Percentiles rank a stretch among this genome's conserved stretches.
Evolutionary conservation across 2,113 vertebrate species (phyloP).

Genomic region (Eubucco bourcierii): DNA sequence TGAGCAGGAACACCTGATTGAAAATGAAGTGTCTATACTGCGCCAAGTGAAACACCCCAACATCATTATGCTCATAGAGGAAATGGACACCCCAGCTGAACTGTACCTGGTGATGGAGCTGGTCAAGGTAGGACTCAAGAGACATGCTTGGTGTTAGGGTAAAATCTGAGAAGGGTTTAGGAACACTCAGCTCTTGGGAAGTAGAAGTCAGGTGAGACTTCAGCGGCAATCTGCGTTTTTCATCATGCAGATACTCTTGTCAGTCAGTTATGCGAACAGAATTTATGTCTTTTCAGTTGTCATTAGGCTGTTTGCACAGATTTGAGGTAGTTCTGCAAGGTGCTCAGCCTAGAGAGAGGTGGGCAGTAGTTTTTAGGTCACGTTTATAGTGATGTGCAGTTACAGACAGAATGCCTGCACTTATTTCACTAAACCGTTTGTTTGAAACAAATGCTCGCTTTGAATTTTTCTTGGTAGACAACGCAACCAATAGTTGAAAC

Average conservation of each 20-base stretch:
- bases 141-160: background rate
- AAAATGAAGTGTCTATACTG: slow-evolving; percentile 94
- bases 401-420: background rate
- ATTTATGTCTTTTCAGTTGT: background rate
- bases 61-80: slow-evolving; percentile 96
- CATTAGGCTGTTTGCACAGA: background rate
- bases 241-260: background rate
- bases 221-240: background rate
- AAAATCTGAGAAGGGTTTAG: background rate
- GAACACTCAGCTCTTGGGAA: background rate
- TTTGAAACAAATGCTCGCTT: background rate
- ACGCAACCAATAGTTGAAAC: background rate
- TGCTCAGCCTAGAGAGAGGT: background rate
- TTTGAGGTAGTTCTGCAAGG: background rate
- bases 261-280: background rate
- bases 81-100: slow-evolving; percentile 90
- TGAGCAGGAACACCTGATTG: slow-evolving; percentile 93
- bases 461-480: background rate
- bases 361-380: background rate
- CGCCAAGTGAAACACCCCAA: slow-evolving; percentile 95
- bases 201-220: background rate
- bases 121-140: slow-evolving; percentile 83
- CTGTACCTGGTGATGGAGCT: slow-evolving; percentile 97
- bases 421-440: background rate
- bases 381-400: background rate